Evolutionary conservation across 2,113 vertebrate species (phyloP).

Genomic region (Montifringilla adamsi): DNA sequence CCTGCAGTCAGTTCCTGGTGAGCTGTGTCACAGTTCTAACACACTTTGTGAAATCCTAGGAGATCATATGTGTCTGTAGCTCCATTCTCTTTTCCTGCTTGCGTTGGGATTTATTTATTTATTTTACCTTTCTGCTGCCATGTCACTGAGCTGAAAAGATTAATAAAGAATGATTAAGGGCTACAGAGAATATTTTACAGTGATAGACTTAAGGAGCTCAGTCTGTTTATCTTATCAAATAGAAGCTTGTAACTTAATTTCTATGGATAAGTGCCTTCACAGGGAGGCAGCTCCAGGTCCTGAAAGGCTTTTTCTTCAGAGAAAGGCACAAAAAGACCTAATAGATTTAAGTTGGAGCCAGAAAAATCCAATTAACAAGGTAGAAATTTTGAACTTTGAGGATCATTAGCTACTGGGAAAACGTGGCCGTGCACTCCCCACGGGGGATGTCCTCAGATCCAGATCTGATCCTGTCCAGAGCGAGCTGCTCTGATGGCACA

Average conservation of each 20-base stretch:
- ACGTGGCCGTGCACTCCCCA: accelerated
- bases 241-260: conserved; percentile 37
- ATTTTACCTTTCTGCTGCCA: neutral
- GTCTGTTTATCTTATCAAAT: conserved; percentile 30
- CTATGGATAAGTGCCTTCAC: neutral
- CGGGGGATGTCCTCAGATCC: neutral
- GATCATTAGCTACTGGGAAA: neutral
- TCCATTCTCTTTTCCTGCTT: neutral
- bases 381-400: neutral
- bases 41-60: neutral
- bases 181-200: conserved; percentile 5
- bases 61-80: neutral
- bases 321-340: neutral
- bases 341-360: neutral
- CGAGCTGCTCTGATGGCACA: accelerated
- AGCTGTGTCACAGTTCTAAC: neutral
- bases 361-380: conserved; percentile 17
- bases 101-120: neutral
- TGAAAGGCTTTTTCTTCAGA: neutral
- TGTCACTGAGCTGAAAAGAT: neutral
- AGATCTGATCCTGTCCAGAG: accelerated
- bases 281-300: neutral
- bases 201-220: neutral
- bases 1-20: accelerated
- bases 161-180: conserved; percentile 10